A percentile compares a stretch with the other conserved stretches of the same genome.
Conservation (phyloP, 2,113 vertebrate genomes). For the Hypomesus transpacificus region DNA sequence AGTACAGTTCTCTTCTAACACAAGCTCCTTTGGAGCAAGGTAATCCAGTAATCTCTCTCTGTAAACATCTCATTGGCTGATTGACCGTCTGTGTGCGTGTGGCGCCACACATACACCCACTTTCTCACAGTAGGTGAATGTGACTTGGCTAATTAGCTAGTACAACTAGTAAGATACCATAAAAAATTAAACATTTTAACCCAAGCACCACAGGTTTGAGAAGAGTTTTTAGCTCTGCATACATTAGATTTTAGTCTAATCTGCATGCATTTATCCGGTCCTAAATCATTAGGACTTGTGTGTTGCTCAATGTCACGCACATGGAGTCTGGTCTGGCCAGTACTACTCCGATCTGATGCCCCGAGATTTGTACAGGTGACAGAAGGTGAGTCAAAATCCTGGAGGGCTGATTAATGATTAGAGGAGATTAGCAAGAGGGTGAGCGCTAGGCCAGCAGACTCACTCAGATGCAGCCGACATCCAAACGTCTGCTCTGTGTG, state of each 20-base stretch:
- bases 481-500: constrained; percentile 32
- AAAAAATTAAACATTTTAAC: too few relatives aligned
- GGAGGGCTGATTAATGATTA: constrained; percentile 73
- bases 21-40: constrained; percentile 61
- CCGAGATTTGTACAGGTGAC: constrained; percentile 62
- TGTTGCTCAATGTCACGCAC: neutral
- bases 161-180: too few relatives aligned
- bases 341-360: constrained; percentile 24
- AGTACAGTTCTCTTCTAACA: constrained; percentile 45
- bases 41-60: constrained; percentile 70
- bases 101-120: neutral
- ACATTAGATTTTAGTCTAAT: too few relatives aligned
- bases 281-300: too few relatives aligned
- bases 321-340: neutral
- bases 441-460: constrained; percentile 44
- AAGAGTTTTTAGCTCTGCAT: too few relatives aligned
- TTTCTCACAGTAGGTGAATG: too few relatives aligned
- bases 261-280: too few relatives aligned
- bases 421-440: constrained; percentile 68
- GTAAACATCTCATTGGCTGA: constrained; percentile 58
- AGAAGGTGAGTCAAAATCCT: constrained; percentile 73
- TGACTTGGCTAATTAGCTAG: too few relatives aligned
- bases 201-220: too few relatives aligned
- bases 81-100: constrained; percentile 22
- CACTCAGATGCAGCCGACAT: constrained; percentile 34